Evolutionary conservation across 1,140 invertebrate genomes (phyloP).

Genomic region (Drosophila funebris): DNA sequence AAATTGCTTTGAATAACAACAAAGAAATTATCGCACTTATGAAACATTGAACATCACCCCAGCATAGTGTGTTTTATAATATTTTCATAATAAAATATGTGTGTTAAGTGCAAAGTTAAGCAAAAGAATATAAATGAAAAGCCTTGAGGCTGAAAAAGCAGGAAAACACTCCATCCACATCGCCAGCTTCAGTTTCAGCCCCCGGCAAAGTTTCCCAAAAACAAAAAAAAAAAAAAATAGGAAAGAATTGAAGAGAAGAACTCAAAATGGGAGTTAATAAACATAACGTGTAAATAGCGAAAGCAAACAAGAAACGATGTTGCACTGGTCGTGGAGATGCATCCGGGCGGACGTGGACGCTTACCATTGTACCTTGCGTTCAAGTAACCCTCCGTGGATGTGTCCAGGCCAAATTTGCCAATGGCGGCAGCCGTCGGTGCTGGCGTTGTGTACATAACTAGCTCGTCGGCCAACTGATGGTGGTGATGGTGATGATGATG

Average conservation of each 20-base stretch:
- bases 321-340: constrained; percentile 33
- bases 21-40: not conserved
- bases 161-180: not conserved
- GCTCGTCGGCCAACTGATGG: constrained; percentile 70
- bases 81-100: constrained; percentile 55
- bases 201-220: not conserved
- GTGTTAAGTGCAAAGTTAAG: constrained; percentile 48
- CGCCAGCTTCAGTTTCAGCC: not conserved
- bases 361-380: constrained; percentile 83
- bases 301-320: constrained; percentile 57
- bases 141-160: constrained; percentile 44
- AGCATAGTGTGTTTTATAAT: not conserved
- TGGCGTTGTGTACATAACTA: constrained; percentile 77
- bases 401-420: constrained; percentile 78
- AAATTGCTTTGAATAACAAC: not conserved
- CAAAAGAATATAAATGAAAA: constrained; percentile 62
- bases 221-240: not conserved
- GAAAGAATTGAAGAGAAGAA: too few species aligned
- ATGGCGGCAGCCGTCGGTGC: constrained; percentile 66
- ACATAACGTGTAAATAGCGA: constrained; percentile 72
- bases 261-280: constrained; percentile 77
- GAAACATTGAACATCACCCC: not conserved
- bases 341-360: constrained; percentile 66
- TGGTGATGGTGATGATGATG: constrained; percentile 74
- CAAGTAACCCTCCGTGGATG: constrained; percentile 80